Evolutionary conservation across 2,888 invertebrate species (phyloP).

Genomic region (Endotricha flammealis): DNA sequence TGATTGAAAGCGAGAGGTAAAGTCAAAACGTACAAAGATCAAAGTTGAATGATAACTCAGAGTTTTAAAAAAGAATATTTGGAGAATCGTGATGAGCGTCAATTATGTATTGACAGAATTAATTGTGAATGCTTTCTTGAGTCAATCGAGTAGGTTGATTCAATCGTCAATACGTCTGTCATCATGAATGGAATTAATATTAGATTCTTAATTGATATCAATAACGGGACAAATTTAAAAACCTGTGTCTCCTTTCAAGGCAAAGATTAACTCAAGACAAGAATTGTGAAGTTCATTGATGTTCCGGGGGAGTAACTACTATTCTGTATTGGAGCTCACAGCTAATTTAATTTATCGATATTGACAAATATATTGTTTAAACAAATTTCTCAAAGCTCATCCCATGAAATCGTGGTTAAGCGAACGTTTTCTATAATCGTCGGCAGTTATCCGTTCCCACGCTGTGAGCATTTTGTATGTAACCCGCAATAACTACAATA

Average conservation of each 20-base stretch:
- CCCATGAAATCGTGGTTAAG: slow-evolving; percentile 41
- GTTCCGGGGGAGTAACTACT: no score
- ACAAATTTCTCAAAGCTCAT: slow-evolving; percentile 45
- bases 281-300: no score
- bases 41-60: slow-evolving; percentile 68
- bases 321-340: no score
- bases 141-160: no score
- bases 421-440: slow-evolving; percentile 57
- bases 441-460: slow-evolving; percentile 62
- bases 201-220: no score
- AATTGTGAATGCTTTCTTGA: slow-evolving; percentile 39
- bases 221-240: no score
- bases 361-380: slow-evolving; percentile 41
- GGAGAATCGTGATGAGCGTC: slow-evolving; percentile 55
- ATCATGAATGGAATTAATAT: no score
- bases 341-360: no score
- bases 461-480: slow-evolving; percentile 64
- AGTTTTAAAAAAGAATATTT: slow-evolving; percentile 44
- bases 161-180: no score
- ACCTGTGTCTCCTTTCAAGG: no score
- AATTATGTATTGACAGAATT: slow-evolving; percentile 44
- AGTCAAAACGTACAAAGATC: slow-evolving; percentile 60
- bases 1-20: slow-evolving; percentile 68
- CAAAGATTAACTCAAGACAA: no score
- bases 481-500: slow-evolving; percentile 62